Base-by-base conservation (phyloP, 2,797 vertebrate genomes). In the Enteromius afrohamiltoni region DNA sequence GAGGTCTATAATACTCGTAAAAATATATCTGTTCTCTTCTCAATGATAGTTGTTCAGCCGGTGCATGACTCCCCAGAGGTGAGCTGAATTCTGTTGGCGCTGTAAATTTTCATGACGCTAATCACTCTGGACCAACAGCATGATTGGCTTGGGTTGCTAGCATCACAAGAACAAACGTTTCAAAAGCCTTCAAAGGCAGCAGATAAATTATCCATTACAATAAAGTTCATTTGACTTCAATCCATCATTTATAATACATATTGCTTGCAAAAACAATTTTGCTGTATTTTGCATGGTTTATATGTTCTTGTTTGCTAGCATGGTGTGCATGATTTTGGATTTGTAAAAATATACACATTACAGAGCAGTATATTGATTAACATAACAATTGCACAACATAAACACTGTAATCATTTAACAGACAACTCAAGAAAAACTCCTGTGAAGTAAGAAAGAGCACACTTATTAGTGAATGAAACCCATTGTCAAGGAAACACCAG, bases 1-100 rank as follows among this genome's bases (percentile, higher is more conserved):
- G 23, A 65, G 58, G 58, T 64, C 58, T 78, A 65, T 31, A 77
- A 78, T 49, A n/a, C 40, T 47, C 40, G 6, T 78, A 45, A 77
- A 77, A 14, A 31, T 4, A 23, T 42, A 77, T 58, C 34, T 42
- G 53, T 65, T 65, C 5, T 60, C 17, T 49, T 78, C 74, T 60
- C 13, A 14, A 6, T 55, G 19, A 34, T 42, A 40, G 74, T 10
- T 65, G 60, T 67, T 65, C 10, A 31, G 19, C 19, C 31, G 26
- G 26, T 31, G 29, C 17, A 49, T 51, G 60, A 45, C 4, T 29
- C 58, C 40, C 34, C 23, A 19, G 37, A 67, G 77, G 19, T 64
- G 40, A 47, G 55, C 16, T 75, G 23, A 45, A n/a, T 23, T 67
- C 10, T 47, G 26, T 6, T 47, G 76, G 42, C 11, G 21, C 73